Base-by-base conservation (phyloP, 2,797 vertebrate genomes). In the Staurois parvus region DNA sequence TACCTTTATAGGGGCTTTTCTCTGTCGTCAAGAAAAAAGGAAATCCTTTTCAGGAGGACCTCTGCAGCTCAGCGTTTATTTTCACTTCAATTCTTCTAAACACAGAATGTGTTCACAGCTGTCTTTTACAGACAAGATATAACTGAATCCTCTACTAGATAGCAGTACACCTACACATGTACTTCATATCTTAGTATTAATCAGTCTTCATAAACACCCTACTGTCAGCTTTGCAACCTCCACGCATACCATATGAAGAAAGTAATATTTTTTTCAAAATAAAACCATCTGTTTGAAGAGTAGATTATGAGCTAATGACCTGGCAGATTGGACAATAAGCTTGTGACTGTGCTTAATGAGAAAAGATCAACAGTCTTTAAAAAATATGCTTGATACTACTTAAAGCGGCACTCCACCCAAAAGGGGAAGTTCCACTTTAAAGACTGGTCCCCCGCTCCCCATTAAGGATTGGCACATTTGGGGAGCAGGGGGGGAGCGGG, bases 151-250 rank as follows among this genome's bases (percentile, higher is more conserved):
- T 48, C 11, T 42, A 30, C 40, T 52, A 21, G 30, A 69, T 76
- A n/a, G 32, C 40, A 76, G n/a, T 81, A 90, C 89, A 92, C 88
- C 90, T 92, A 92, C 89, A 90, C 87, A 90, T 75, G 86, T 85
- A 87, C 74, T 88, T 87, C 85, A 42, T 6, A 11, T 86, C 89
- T 90, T 72, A 30, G 64, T 62, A 87, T 89, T 10, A 74, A 87
- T 68, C 67, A 28, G 72, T 72, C 21, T 8, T 73, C 10, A 37
- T 32, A 85, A 82, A 76, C 73, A 29, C 81, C 28, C 13, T 83
- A 34, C 64, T 76, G 72, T 83, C n/a, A 28, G 8, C 40, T 83
- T 30, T 76, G 24, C 37, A 76, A n/a, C 73, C 72, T 83, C 72
- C 73, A 37, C 59, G 68, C 80, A 83, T 83, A 83, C 62, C 42